Conservation (phyloP, 2,888 invertebrate species). For the Oegoconia quadripuncta region DNA sequence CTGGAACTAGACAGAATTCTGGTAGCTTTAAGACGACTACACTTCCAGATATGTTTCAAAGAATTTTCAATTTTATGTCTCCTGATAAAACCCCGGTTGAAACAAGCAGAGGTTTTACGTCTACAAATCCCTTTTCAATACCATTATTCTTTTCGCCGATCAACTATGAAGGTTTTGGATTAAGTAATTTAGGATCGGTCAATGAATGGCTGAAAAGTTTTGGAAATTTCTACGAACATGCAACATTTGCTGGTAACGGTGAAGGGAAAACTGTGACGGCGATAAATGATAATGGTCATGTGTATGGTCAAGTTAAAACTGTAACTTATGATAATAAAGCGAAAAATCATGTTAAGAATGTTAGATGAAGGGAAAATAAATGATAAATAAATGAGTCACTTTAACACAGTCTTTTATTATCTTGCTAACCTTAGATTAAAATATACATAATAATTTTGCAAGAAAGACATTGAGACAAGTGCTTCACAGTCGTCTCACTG, state of each 20-base stretch:
- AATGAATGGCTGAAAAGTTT: conserved; percentile 43
- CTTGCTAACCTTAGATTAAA: not conserved
- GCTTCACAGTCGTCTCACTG: conserved; percentile 50
- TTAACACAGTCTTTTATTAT: conserved; percentile 39
- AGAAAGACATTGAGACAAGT: conserved; percentile 58
- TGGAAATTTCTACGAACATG: conserved; percentile 43
- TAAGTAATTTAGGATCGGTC: conserved; percentile 26
- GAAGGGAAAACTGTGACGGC: conserved; percentile 39
- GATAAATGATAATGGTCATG: conserved; percentile 49
- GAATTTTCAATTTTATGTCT: conserved; percentile 35
- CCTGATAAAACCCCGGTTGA: conserved; percentile 41
- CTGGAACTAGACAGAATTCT: conserved; percentile 23
- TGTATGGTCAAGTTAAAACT: conserved; percentile 46
- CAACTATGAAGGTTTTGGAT: conserved; percentile 33
- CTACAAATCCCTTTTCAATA: conserved; percentile 38
- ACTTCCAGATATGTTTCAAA: conserved; percentile 23
- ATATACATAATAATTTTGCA: conserved; percentile 13
- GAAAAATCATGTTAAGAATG: conserved; percentile 18
- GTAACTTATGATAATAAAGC: conserved; percentile 38
- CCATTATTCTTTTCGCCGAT: conserved; percentile 42
- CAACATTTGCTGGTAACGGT: conserved; percentile 32
- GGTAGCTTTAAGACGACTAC: conserved; percentile 16
- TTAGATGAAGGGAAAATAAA: conserved; percentile 5
- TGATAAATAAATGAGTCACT: conserved; percentile 14
- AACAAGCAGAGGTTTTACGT: conserved; percentile 42